Base-by-base conservation (phyloP, 2,797 vertebrate species). In the Coendou prehensilis region DNA sequence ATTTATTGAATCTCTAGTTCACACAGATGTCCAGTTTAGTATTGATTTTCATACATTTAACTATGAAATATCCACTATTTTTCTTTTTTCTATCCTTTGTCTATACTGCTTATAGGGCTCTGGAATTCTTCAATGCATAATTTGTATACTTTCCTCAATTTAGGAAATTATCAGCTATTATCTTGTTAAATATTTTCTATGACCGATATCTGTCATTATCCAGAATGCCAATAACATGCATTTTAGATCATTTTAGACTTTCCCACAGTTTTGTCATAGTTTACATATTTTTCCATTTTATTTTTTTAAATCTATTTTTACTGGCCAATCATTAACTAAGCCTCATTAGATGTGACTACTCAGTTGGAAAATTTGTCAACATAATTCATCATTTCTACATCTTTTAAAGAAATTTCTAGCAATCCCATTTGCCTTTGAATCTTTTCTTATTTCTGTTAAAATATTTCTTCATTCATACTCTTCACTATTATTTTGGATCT, bases 101-200 rank as follows among this genome's bases (percentile, higher is more conserved):
- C 86, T 87, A 28, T 28, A 30, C 33, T 30, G 0, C 11, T n/a
- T 69, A 63, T 4, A 18, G 0, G 57, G 50, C 13, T 73, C 57
- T 79, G 15, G 0, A 17, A 86, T 92, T 76, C 26, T 87, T 92
- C n/a, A 71, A 82, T 85, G 8, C 59, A 15, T 45, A 23, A 41
- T 67, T 71, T 82, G 47, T 9, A 67, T 67, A n/a, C 22, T 13
- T 91, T 73, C n/a, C 89, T 76, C 63, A 81, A 92, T 73, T 89
- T 82, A 17, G 20, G 41, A 89, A 52, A 57, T 45, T 73, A 15
- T 56, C 23, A 64, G 15, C 45, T 59, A 84, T 61, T 15, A 91
- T 14, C 22, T 91, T 76, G 26, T 63, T 20, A 61, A 84, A 64
- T 84, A 75, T 47, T 80, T 84, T 73, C 54, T 88, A 6, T 56